Conservation (phyloP, 2,113 vertebrate genomes). For the Trogon melanurus region DNA sequence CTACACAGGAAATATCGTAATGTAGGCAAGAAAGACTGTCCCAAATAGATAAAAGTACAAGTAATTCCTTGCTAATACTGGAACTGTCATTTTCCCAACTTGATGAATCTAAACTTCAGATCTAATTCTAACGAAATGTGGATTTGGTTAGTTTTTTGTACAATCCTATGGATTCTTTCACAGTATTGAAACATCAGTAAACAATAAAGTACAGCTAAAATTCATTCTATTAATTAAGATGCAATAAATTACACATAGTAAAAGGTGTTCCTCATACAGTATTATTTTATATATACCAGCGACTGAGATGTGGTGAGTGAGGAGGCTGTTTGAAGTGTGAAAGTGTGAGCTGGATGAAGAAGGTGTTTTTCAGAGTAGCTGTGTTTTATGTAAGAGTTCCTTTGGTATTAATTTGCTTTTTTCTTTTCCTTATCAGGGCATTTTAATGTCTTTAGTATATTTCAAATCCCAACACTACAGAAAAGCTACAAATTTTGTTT, state of each 20-base stretch:
- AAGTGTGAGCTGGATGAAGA: not conserved
- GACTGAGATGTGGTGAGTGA: not conserved
- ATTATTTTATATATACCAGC: not conserved
- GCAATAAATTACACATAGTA: not conserved
- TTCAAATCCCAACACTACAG: conserved; percentile 60
- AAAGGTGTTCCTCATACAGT: not conserved
- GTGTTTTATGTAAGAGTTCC: conserved; percentile 17
- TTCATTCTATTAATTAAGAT: not conserved
- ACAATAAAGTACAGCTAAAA: not conserved
- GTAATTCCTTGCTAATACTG: not conserved
- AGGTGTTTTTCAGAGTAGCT: not conserved
- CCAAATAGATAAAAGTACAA: not conserved
- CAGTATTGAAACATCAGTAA: not conserved
- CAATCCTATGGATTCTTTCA: not conserved
- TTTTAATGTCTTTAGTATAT: not conserved
- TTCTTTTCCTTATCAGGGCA: conserved; percentile 1
- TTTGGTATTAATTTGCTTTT: not conserved
- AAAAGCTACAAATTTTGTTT: conserved; percentile 52
- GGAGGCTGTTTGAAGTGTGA: not conserved
- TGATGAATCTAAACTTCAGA: not conserved
- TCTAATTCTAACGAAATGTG: not conserved
- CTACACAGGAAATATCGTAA: not conserved
- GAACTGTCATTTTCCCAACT: not conserved
- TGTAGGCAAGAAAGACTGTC: not conserved
- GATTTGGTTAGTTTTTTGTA: not conserved